Conservation (phyloP, 2,113 vertebrate genomes). For the Entelurus aequoreus region DNA sequence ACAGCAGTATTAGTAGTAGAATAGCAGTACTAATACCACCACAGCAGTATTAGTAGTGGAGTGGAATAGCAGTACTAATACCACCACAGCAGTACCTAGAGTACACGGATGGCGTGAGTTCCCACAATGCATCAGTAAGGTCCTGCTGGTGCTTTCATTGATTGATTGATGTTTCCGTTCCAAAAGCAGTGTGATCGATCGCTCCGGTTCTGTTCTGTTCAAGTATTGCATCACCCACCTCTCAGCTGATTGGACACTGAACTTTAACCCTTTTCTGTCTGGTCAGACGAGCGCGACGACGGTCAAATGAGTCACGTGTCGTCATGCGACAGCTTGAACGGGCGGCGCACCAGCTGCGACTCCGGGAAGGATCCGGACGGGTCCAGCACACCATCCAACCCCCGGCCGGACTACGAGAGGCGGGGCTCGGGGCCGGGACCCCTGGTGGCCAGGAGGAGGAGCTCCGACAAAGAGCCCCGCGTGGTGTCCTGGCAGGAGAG, state of each 20-base stretch:
- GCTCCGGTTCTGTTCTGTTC: neutral
- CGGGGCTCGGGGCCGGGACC: constrained; percentile 45
- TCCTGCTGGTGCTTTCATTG: neutral
- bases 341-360: constrained; percentile 59
- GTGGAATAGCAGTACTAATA: no score
- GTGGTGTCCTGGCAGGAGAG: constrained; percentile 47
- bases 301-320: constrained; percentile 67
- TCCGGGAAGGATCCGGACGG: constrained; percentile 47
- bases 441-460: constrained; percentile 44
- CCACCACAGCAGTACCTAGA: neutral
- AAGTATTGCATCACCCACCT: neutral
- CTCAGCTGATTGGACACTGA: neutral
- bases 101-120: neutral
- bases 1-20: no score
- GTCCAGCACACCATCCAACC: constrained; percentile 7
- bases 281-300: constrained; percentile 59
- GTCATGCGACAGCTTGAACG: constrained; percentile 69
- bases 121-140: neutral
- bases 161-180: neutral
- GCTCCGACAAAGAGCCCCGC: constrained; percentile 40
- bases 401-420: constrained; percentile 25
- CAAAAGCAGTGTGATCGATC: neutral
- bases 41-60: no score
- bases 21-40: no score
- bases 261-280: neutral